A percentile compares a stretch with the other conserved stretches of the same genome.
Evolutionary conservation across 2,888 invertebrate genomes (phyloP).

Genomic region (Chaetoderma sp.): DNA sequence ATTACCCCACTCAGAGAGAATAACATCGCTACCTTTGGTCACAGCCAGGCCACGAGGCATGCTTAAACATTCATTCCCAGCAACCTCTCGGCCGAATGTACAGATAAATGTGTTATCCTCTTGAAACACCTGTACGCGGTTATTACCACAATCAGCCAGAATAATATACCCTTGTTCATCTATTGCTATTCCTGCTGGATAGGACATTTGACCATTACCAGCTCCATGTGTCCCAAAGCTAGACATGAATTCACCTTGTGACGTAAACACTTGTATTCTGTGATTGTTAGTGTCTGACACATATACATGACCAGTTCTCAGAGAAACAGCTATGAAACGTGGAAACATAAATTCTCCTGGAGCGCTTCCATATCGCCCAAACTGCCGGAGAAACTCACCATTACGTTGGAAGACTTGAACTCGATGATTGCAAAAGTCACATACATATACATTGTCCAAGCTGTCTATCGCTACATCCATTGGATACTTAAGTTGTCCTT

Average conservation of each 20-base stretch:
- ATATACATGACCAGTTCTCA: slow-evolving; percentile 90
- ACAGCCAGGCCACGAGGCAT: no score
- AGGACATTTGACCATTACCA: slow-evolving; percentile 96
- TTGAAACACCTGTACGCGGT: slow-evolving; percentile 97
- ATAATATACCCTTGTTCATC: slow-evolving; percentile 98
- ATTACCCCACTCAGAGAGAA: no score
- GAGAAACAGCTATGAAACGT: slow-evolving; percentile 96
- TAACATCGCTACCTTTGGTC: no score
- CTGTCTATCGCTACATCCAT: slow-evolving; percentile 99
- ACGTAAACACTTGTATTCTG: slow-evolving; percentile 84
- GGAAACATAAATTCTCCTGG: slow-evolving; percentile 97
- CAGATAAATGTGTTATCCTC: slow-evolving; percentile 92
- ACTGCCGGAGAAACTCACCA: slow-evolving; percentile 97
- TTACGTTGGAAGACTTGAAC: slow-evolving; percentile 87
- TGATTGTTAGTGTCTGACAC: slow-evolving; percentile 99
- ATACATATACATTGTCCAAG: slow-evolving; percentile 97
- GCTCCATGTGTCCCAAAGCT: slow-evolving; percentile 95
- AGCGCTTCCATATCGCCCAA: slow-evolving; percentile 90
- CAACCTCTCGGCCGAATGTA: slow-evolving; percentile 95
- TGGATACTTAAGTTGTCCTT: slow-evolving; percentile 97
- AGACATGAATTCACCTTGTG: slow-evolving; percentile 81
- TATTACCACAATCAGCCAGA: slow-evolving; percentile 99
- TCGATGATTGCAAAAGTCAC: slow-evolving; percentile 99
- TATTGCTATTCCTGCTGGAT: slow-evolving; percentile 97
- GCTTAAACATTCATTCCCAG: no score